Base-by-base conservation (phyloP, 2,888 invertebrate genomes). In the Atethmia centrago region DNA sequence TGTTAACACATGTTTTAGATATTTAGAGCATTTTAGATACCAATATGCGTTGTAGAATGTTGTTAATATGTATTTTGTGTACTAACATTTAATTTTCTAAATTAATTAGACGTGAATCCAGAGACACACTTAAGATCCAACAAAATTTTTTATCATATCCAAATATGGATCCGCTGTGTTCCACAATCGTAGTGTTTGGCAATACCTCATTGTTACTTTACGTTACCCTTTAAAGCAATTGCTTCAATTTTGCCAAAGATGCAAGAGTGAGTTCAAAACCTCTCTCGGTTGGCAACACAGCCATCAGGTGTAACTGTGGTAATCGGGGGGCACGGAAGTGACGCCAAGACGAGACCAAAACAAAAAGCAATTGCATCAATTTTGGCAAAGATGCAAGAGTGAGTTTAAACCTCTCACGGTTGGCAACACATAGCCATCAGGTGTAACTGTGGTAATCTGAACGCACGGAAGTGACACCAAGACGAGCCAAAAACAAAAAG, bases 1-100 rank as follows among this genome's bases (percentile, higher is more conserved):
- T 63, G 56, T 28, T 79, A 55, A 77, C 64, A 69, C 28, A 45
- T 81, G 81, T 76, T 75, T 69, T 55, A 62, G 80, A 62, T 36
- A 49, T 71, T 56, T 53, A 61, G 74, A 74, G 16, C 21, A 21
- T 49, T 53, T 31, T 47, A 12, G n/a, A 36, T 28, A 45, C 14
- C 19, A n/a, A 31, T 0, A 42, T 67, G 55, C 8, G 16, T 9
- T 28, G 14, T 28, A 45, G n/a, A 65, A 28, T 47, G 1, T 63
- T n/a, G n/a, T 19, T 2, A 9, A 36, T 36, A 5, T 10, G 28
- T n/a, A 16, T 36, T 19, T 31, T n/a, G 21, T 7, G 19, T 28
- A 21, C 0, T 8, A 25, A 7, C 0, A 25, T 49, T 31, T 10
- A 1, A 19, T 40, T 47, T 36, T 21, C 19, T 40, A 21, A 36